Conservation (phyloP, 2,797 vertebrate genomes). For the Hapalemur alaotrensis region DNA sequence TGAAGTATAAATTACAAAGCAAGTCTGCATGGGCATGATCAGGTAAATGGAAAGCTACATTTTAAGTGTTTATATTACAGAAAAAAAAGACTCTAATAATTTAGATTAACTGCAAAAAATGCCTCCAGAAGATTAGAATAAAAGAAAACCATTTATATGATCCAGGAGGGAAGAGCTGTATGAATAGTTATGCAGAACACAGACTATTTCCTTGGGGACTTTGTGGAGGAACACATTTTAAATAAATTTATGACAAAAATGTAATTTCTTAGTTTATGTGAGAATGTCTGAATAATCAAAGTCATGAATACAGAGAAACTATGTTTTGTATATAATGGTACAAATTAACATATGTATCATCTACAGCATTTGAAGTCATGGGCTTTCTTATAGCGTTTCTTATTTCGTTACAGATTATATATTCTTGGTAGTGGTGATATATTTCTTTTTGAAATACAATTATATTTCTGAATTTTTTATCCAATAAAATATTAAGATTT, state of each 20-base stretch:
- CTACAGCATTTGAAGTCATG: neutral
- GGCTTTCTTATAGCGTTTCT: neutral
- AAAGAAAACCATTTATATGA: slow-evolving; percentile 49
- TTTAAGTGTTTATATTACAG: slow-evolving; percentile 51
- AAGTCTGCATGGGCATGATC: neutral
- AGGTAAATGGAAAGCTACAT: slow-evolving; percentile 42
- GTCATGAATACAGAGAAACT: neutral
- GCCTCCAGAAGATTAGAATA: slow-evolving; percentile 4
- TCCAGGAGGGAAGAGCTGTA: neutral
- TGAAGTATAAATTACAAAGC: slow-evolving; percentile 35
- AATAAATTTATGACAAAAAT: slow-evolving; percentile 28
- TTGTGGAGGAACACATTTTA: slow-evolving; percentile 16
- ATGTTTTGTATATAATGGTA: neutral
- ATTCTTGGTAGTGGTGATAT: neutral
- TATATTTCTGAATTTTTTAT: neutral
- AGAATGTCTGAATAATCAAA: neutral
- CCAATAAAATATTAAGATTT: neutral
- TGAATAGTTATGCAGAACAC: neutral
- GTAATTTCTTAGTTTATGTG: neutral
- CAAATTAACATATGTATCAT: neutral
- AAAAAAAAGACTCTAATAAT: slow-evolving; percentile 15
- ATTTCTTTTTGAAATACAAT: slow-evolving; percentile 21
- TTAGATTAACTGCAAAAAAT: slow-evolving; percentile 57
- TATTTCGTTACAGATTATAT: neutral
- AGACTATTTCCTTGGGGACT: slow-evolving; percentile 13